A percentile compares a stretch with the other conserved stretches of the same genome.
These are phyloP conservation scores for Orchestia grillus DNA, from an alignment of 1,140 invertebrate species.

Conservation along the genomic window DNA sequence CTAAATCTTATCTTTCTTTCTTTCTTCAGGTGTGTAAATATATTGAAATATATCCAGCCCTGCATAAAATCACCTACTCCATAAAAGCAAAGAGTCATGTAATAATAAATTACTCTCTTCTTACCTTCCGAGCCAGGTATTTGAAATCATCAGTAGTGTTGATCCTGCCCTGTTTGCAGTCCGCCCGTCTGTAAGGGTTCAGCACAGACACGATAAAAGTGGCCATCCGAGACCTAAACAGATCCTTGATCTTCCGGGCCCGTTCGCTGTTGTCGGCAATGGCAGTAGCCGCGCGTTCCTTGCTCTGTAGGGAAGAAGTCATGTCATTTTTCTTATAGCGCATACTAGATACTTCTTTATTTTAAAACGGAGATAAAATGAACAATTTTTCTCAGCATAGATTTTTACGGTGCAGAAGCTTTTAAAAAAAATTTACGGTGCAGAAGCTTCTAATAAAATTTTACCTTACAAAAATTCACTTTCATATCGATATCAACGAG, in stretches of 20 bases:
- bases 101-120: background rate
- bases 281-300: conserved; percentile 66
- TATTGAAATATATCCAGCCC: too few species aligned
- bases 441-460: too few species aligned
- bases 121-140: conserved; percentile 93
- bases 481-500: too few species aligned
- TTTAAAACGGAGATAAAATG: background rate
- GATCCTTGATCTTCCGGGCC: conserved; percentile 82
- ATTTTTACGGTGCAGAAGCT: too few species aligned
- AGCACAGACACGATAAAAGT: conserved; percentile 89
- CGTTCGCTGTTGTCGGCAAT: conserved; percentile 66
- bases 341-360: background rate
- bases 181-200: conserved; percentile 88
- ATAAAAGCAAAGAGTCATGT: background rate
- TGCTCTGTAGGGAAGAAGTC: conserved; percentile 58
- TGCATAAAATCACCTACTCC: too few species aligned
- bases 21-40: too few species aligned
- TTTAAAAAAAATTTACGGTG: too few species aligned
- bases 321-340: background rate
- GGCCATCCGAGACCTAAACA: conserved; percentile 90
- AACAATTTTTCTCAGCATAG: too few species aligned
- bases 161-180: conserved; percentile 88
- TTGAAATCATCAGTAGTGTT: conserved; percentile 94
- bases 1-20: too few species aligned
- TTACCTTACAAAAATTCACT: too few species aligned